These are phyloP conservation scores for Torymus texanus DNA, from an alignment of 2,888 invertebrate genomes.

Conservation along the genomic window DNA sequence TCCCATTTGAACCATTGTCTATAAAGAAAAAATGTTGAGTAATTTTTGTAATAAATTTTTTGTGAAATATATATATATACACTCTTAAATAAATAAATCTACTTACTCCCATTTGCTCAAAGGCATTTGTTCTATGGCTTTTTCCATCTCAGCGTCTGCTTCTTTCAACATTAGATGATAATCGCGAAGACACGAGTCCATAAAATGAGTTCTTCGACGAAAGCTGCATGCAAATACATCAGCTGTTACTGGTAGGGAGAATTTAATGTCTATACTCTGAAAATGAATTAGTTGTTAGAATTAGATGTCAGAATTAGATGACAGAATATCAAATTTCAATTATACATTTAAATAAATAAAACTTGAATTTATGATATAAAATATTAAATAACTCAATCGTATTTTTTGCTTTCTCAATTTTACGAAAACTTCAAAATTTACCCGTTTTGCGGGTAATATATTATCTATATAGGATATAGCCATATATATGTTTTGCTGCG, in stretches of 20 bases:
- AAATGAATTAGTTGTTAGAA: too few relatives aligned
- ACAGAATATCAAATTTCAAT: too few relatives aligned
- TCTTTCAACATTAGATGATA: slow-evolving; percentile 81
- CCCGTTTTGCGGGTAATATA: too few relatives aligned
- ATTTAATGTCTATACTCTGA: too few relatives aligned
- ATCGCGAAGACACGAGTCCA: slow-evolving; percentile 82
- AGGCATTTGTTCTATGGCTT: slow-evolving; percentile 89
- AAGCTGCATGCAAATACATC: slow-evolving; percentile 68
- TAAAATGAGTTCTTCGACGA: slow-evolving; percentile 78
- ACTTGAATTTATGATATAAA: too few relatives aligned
- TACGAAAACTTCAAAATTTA: too few relatives aligned
- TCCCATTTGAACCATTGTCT: slow-evolving; percentile 83
- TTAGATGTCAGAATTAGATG: too few relatives aligned
- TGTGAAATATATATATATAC: neutral
- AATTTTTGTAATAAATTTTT: neutral
- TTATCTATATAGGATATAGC: too few relatives aligned
- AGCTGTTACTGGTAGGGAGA: slow-evolving; percentile 34
- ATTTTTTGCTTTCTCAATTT: too few relatives aligned
- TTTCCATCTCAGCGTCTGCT: slow-evolving; percentile 87
- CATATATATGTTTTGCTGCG: too few relatives aligned
- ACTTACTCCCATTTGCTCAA: slow-evolving; percentile 85
- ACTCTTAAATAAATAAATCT: slow-evolving; percentile 9
- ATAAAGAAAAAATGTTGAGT: neutral
- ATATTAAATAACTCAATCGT: too few relatives aligned
- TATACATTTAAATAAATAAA: too few relatives aligned